These are phyloP conservation scores for Liolophura sinensis DNA, from an alignment of 1,140 invertebrate genomes.

Conservation along the genomic window DNA sequence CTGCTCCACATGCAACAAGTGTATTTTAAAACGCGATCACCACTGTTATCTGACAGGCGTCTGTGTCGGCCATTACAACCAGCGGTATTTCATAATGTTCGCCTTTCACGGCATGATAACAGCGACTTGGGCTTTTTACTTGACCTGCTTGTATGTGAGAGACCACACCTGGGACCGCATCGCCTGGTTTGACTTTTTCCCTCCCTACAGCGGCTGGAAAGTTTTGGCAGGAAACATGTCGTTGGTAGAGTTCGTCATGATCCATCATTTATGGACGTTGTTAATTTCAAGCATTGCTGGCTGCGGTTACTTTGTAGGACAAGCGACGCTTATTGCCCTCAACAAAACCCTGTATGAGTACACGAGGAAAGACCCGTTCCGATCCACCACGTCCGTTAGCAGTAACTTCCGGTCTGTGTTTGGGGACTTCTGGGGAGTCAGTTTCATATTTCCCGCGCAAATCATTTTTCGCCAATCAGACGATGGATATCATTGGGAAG, in stretches of 20 bases:
- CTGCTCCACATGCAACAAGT: constrained; percentile 29
- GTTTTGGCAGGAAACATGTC: too few species aligned
- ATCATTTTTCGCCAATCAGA: constrained; percentile 39
- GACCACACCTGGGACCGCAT: too few species aligned
- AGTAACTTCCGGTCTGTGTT: constrained; percentile 45
- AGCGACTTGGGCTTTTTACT: too few species aligned
- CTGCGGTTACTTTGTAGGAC: constrained; percentile 28
- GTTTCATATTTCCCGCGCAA: constrained; percentile 44
- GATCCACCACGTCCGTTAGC: constrained; percentile 15
- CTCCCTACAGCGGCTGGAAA: too few species aligned
- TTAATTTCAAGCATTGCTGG: constrained; percentile 8
- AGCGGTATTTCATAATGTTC: background rate
- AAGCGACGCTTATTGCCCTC: constrained; percentile 20
- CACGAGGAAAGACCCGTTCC: constrained; percentile 23
- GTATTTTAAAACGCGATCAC: constrained; percentile 14
- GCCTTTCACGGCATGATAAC: too few species aligned
- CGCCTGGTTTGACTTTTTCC: too few species aligned
- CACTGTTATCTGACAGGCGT: background rate
- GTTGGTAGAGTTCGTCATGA: too few species aligned
- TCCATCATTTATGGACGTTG: background rate
- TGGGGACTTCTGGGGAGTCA: constrained; percentile 43
- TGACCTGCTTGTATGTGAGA: too few species aligned
- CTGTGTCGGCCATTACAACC: background rate
- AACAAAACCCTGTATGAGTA: constrained; percentile 38
- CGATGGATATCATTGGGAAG: constrained; percentile 34